These are phyloP conservation scores for Epinotia nisella DNA, from an alignment of 2,888 invertebrate species.

Conservation along the genomic window DNA sequence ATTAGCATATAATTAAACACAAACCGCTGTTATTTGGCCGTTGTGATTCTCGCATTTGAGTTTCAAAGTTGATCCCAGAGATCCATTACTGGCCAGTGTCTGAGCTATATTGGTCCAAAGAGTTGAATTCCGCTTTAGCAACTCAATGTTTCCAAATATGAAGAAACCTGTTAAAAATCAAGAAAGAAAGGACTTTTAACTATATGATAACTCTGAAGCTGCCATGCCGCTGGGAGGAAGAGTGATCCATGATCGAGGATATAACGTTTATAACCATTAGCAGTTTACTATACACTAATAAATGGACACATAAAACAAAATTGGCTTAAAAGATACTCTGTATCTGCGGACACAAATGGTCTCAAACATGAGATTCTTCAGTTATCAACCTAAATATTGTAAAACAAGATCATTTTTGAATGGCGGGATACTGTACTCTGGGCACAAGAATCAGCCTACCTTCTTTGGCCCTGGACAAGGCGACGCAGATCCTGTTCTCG, in stretches of 20 bases:
- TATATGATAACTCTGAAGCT: not conserved
- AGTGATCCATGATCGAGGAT: too few species aligned
- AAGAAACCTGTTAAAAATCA: conserved; percentile 82
- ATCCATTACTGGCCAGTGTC: conserved; percentile 71
- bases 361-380: too few species aligned
- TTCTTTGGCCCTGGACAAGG: conserved; percentile 87
- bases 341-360: too few species aligned
- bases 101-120: conserved; percentile 83
- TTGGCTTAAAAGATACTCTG: too few species aligned
- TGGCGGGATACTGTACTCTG: not conserved
- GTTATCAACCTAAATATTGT: too few species aligned
- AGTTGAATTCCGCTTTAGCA: conserved; percentile 76
- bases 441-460: conserved; percentile 55
- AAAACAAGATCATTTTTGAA: too few species aligned
- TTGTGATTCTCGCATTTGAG: conserved; percentile 82
- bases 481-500: conserved; percentile 91
- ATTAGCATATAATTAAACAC: conserved; percentile 45
- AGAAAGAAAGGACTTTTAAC: not conserved
- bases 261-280: too few species aligned
- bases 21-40: conserved; percentile 68
- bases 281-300: too few species aligned
- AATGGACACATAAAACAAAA: too few species aligned
- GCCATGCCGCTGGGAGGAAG: too few species aligned
- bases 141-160: conserved; percentile 87
- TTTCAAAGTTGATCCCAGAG: conserved; percentile 71